Base-by-base conservation (phyloP, 2,888 invertebrate genomes). In the Autographa gamma region DNA sequence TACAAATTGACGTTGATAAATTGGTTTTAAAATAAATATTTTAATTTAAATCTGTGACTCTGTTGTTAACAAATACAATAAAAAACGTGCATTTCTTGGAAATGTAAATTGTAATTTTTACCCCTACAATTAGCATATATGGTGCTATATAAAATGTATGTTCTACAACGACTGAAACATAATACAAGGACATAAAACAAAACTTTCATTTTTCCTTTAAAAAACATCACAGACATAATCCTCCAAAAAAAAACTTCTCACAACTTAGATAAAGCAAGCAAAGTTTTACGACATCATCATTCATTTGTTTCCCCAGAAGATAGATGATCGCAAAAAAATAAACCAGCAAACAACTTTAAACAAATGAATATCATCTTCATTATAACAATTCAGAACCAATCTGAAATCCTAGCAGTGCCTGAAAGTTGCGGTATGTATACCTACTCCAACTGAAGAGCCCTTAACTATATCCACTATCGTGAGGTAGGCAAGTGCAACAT, bases 391-490 rank as follows among this genome's bases (percentile, higher is more conserved):
- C 74, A 67, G 66, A 79, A 83, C 74, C 77, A 78, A 74, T 73
- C 85, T 77, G 73, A 78, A 81, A 79, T 79, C 79, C 76, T 80
- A 80, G 77, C 68, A 71, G 78, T 82, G 80, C 83, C 80, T 77
- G 85, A 84, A 82, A 83, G 83, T 86, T 88, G 86, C 84, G 88
- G 88, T 85, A 87, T 88, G 86, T 85, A 88, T 84, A 83, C 82
- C 85, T 85, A 84, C 88, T 90, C 79, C 80, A 88, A 77, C 77
- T 84, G 73, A 73, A 92, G 89, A 71, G 84, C 86, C 74, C 91
- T 92, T 77, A 71, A 86, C 88, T 88, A 87, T 88, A 91, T 89
- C 90, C 89, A 88, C 89, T 88, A 86, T 86, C 82, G 83, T 82
- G 82, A 81, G 87, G 81, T 85, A 85, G 85, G 82, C 84, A 82